Evolutionary conservation across 1,140 invertebrate species (phyloP), one percentile per base, ranked within the genome.

Genomic region (Drosophila athabasca): DNA sequence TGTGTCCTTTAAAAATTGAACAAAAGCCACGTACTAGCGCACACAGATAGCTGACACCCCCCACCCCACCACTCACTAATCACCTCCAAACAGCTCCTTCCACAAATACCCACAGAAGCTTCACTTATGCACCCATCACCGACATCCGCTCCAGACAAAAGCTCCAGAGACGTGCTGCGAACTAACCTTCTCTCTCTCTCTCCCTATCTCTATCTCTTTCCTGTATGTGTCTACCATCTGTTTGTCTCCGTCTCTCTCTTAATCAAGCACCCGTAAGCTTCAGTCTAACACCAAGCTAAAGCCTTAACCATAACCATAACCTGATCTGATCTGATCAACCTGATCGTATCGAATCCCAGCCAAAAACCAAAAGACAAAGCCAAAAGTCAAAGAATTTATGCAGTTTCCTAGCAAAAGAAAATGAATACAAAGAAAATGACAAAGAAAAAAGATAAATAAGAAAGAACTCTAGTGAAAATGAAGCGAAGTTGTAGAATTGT

Each of bases 401-500:
- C 67, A 50, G 64, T 68, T 53, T 22, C 39, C 35, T 39, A 31
- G 8, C 31, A 31, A 70, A 66, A 17, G 44, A 19, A 66, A 53
- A 58, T 45, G 41, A 41, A 50, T 57, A 35, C 31, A 35, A 55
- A 55, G 44, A 53, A 22, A 19, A 43, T 41, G 62, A 44, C 29
- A 29, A 62, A 43, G 31, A 46, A 49, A 65, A 39, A 51, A 53
- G 65, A 39, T 15, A 41, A 79, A 48, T n/a, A 54, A 43, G 49
- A 62, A 43, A 17, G 31, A 66, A 67, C 11, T 50, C 17, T 46
- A 6, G 22, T 31, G 31, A 64, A 17, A 46, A 66, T 45, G 22
- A 69, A 46, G 64, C 66, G 45, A 64, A 61, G 72, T 79, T 79
- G 84, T 91, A 91, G 90, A 91, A 91, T 90, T 91, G 88, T 91